These are phyloP conservation scores for Apodemia zela DNA, from an alignment of 2,888 invertebrate species.

Conservation along the genomic window DNA sequence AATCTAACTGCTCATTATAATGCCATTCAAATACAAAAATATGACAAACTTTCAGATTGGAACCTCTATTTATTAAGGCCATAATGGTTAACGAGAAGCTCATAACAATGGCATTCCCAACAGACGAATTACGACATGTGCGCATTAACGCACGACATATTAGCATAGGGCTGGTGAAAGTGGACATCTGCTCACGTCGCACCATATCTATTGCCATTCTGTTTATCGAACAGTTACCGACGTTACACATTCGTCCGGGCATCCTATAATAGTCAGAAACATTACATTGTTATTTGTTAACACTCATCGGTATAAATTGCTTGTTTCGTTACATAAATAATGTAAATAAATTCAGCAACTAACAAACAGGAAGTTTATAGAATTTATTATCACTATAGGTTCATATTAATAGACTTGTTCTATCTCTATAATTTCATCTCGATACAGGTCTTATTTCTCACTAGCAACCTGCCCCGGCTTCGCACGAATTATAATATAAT, in stretches of 20 bases:
- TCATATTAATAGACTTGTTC: too few species aligned
- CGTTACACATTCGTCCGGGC: slow-evolving; percentile 29
- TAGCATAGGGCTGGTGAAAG: slow-evolving; percentile 62
- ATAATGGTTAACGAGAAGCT: neutral
- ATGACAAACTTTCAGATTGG: neutral
- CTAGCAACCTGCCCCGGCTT: too few species aligned
- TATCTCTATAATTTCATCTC: too few species aligned
- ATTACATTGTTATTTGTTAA: neutral
- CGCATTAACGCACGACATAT: slow-evolving; percentile 49
- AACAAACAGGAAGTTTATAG: too few species aligned
- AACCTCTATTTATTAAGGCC: neutral
- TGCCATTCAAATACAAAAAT: neutral
- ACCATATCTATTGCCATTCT: slow-evolving; percentile 40
- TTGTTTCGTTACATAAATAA: too few species aligned
- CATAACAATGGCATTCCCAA: slow-evolving; percentile 17
- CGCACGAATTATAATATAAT: too few species aligned
- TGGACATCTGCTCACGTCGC: slow-evolving; percentile 49
- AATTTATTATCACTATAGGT: too few species aligned
- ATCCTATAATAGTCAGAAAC: neutral
- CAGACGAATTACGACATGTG: slow-evolving; percentile 44
- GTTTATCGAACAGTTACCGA: slow-evolving; percentile 22
- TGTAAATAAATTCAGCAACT: too few species aligned
- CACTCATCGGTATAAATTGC: neutral
- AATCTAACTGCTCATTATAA: neutral
- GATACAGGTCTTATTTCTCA: too few species aligned